A percentile compares a stretch with the other conserved stretches of the same genome.
phyloP scores from a whole-genome alignment of 2,113 vertebrate genomes.

The Limnothrissa miodon region DNA sequence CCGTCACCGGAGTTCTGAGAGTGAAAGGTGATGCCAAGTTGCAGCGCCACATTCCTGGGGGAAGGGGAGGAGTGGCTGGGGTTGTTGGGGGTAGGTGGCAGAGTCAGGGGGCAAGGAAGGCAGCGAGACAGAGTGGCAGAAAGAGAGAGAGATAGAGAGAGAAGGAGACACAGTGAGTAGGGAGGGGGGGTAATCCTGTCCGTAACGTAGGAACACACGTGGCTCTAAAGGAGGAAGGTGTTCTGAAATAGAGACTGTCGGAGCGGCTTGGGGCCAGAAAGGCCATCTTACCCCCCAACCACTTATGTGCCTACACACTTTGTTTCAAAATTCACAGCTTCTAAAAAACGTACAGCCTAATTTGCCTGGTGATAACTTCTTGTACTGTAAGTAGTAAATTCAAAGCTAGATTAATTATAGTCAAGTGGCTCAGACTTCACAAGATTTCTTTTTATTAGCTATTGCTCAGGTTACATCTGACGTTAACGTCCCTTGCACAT shows the following conservation, averaged over 20 bases:
- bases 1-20: constrained; percentile 56
- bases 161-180: not conserved
- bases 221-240: constrained; percentile 1
- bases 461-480: not conserved
- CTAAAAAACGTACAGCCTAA: not conserved
- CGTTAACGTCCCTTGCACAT: not conserved
- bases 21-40: constrained; percentile 36
- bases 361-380: not conserved
- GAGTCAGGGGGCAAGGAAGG: not conserved
- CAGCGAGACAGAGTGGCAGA: not conserved
- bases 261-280: not conserved
- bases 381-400: not conserved
- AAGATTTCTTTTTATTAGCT: not conserved
- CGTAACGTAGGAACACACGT: constrained; percentile 12
- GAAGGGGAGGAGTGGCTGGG: not conserved
- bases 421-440: not conserved
- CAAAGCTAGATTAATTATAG: not conserved
- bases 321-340: not conserved
- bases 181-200: not conserved
- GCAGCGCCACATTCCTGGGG: constrained; percentile 54
- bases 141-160: not conserved
- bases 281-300: not conserved
- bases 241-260: constrained; percentile 14
- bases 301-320: not conserved
- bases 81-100: not conserved